A percentile compares a stretch with the other conserved stretches of the same genome.
Conservation (phyloP, 2,797 vertebrate species). For the Neosalanx taihuensis region DNA sequence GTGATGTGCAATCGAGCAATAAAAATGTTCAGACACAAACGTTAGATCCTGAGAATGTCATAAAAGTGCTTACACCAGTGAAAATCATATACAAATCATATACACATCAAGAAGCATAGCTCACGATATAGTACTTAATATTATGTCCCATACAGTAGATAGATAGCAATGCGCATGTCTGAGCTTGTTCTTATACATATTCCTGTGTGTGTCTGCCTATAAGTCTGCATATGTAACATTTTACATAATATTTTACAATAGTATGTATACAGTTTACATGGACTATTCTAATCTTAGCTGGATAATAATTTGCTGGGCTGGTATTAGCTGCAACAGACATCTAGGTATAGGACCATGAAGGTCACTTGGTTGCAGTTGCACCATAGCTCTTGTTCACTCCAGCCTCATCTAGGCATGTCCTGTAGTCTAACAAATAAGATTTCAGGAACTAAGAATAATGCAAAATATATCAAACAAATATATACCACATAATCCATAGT, state of each 20-base stretch:
- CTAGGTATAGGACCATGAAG: too few relatives aligned
- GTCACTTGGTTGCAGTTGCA: too few relatives aligned
- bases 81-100: constrained; percentile 10
- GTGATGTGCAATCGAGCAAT: constrained; percentile 16
- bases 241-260: background rate
- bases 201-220: background rate
- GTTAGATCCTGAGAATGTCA: constrained; percentile 16
- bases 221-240: background rate
- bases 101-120: background rate
- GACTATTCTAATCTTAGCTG: background rate
- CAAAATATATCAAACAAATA: too few relatives aligned
- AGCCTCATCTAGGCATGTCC: too few relatives aligned
- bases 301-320: background rate
- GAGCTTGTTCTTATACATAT: background rate
- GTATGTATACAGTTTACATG: too few relatives aligned
- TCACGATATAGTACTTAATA: constrained; percentile 1
- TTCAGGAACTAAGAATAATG: too few relatives aligned
- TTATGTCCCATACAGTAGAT: background rate
- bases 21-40: background rate
- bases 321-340: too few relatives aligned
- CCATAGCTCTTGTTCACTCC: too few relatives aligned
- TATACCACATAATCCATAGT: too few relatives aligned
- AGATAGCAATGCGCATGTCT: background rate
- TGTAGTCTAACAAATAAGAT: too few relatives aligned
- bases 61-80: constrained; percentile 3